A percentile compares a stretch with the other conserved stretches of the same genome.
Evolutionary conservation across 2,797 vertebrate species (phyloP).

Genomic region (Enteromius argenteus): DNA sequence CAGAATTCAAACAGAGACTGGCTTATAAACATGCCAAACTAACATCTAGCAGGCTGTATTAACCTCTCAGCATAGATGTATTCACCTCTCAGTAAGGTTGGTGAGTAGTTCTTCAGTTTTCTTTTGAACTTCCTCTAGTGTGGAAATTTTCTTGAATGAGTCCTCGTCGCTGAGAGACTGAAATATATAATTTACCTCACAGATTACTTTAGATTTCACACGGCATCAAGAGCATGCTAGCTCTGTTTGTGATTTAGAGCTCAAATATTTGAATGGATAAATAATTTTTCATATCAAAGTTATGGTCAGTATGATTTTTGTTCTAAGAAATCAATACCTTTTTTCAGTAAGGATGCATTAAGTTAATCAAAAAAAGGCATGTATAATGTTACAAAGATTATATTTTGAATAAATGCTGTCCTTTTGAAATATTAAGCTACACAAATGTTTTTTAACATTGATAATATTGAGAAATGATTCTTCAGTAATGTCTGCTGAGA

Average conservation of each 20-base stretch:
- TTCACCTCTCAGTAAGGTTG: constrained; percentile 82
- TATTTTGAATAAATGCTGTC: background rate
- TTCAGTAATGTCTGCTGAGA: background rate
- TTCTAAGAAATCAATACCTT: background rate
- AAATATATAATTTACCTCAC: background rate
- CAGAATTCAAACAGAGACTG: constrained; percentile 28
- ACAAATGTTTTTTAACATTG: background rate
- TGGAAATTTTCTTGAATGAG: constrained; percentile 89
- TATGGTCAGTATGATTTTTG: background rate
- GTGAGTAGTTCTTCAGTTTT: constrained; percentile 85
- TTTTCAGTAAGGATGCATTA: background rate
- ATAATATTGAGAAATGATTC: background rate
- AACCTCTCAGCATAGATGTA: background rate
- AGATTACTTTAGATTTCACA: background rate
- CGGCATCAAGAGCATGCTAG: background rate
- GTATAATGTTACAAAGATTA: background rate
- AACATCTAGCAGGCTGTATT: background rate
- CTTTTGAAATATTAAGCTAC: background rate
- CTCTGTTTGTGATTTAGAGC: background rate
- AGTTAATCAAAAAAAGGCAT: background rate
- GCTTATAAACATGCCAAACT: background rate
- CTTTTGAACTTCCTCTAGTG: constrained; percentile 78
- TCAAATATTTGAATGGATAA: background rate
- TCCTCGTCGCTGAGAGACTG: constrained; percentile 96
- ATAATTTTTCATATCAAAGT: background rate